Evolutionary conservation across 2,888 invertebrate species (phyloP).

Genomic region (Lycophotia porphyrea): DNA sequence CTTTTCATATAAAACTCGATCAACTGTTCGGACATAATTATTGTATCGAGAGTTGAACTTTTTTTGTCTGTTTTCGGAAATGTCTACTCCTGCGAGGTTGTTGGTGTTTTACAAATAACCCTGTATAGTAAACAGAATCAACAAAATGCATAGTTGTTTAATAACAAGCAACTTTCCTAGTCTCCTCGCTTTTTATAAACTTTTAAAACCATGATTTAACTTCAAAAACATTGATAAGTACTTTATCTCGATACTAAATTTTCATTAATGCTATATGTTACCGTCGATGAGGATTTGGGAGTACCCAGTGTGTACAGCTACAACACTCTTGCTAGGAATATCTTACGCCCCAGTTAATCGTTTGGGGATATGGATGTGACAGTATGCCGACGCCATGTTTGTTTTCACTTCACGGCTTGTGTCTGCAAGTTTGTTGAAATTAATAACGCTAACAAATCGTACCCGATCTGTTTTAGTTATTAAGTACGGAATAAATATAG

Average conservation of each 20-base stretch:
- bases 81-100: too few relatives aligned
- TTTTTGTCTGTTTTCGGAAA: too few relatives aligned
- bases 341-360: conserved; percentile 27
- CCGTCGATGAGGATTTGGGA: conserved; percentile 43
- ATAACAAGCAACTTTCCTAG: conserved; percentile 15
- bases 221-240: conserved; percentile 47
- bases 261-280: conserved; percentile 36
- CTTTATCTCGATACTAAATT: conserved; percentile 37
- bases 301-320: conserved; percentile 12
- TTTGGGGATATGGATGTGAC: conserved; percentile 6
- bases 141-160: neutral
- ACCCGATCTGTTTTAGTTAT: neutral
- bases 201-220: conserved; percentile 36
- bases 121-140: neutral
- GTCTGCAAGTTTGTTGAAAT: neutral
- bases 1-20: too few relatives aligned
- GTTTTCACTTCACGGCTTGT: neutral
- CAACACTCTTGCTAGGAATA: conserved; percentile 16
- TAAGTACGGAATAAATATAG: neutral
- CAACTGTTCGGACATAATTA: too few relatives aligned
- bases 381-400: conserved; percentile 11
- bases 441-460: neutral
- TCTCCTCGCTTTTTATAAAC: neutral
- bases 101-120: too few relatives aligned
- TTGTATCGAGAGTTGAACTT: too few relatives aligned